Base-by-base conservation (phyloP, 2,888 invertebrate genomes). In the Heliconius ismenius region DNA sequence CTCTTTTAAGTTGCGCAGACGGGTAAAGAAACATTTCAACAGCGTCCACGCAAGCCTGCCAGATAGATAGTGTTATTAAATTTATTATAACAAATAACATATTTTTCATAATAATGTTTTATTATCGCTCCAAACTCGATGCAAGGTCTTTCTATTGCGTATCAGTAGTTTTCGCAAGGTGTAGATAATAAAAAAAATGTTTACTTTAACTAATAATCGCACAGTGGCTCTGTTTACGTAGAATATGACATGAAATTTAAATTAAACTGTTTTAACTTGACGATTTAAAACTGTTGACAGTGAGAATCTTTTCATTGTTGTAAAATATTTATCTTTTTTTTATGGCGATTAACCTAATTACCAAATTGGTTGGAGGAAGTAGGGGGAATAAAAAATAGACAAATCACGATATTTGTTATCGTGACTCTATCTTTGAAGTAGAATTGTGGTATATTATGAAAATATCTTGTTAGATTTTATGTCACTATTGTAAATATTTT, bases 91-190 rank as follows among this genome's bases (percentile, higher is more conserved):
- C 18, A 72, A 60, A 69, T 7, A 58, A 15, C 1, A 9, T 73
- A 21, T 36, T 73, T 60, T 39, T 39, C 26, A 11, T 24, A 39
- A 73, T 73, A 73, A 39, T 26, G 43, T 73, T 26, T 73, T 60
- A 73, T 62, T 39, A 39, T 39, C 36, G 36, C 18, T 39, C 32
- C 36, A 54, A 32, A 54, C 69, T 54, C 32, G 69, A 54, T 70
- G 73, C 73, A 73, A 73, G 73, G 75, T 43, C 75, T 39, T 68
- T 28, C 21, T 36, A 68, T 75, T 60, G 43, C 60, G 58, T 75
- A 75, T 75, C 75, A 39, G 64, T 74, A 32, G 68, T 75, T 75
- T 75, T 68, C 62, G 60, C 68, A 68, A 75, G 67, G 9, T 60
- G 26, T 58, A 60, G 74, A 74, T 74, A 70, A 39, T 24, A n/a